Evolutionary conservation across 2,797 vertebrate genomes (phyloP).

Genomic region (Sebastes diploproa): DNA sequence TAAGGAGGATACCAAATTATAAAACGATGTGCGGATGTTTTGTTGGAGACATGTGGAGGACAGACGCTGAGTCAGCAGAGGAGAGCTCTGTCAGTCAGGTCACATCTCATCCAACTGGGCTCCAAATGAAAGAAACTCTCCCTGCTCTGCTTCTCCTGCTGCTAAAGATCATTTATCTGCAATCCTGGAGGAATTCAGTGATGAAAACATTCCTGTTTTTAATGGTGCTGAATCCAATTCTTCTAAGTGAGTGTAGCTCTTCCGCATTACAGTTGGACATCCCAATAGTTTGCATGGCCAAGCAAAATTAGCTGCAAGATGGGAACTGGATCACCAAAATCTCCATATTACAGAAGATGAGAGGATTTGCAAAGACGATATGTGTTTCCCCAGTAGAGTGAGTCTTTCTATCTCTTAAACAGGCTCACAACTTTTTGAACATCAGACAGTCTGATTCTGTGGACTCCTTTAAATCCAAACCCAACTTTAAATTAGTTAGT

Average conservation of each 20-base stretch:
- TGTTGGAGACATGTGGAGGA: background rate
- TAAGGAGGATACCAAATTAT: background rate
- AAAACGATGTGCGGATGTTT: conserved; percentile 25
- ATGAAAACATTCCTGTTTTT: background rate
- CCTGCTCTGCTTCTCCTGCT: background rate
- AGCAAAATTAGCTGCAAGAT: background rate
- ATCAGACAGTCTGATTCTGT: too few species aligned
- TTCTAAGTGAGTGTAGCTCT: background rate
- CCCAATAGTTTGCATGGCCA: too few species aligned
- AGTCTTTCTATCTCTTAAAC: too few species aligned
- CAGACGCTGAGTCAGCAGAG: conserved; percentile 35
- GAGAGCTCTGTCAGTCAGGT: background rate
- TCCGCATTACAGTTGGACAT: too few species aligned
- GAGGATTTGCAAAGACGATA: background rate
- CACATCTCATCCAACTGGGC: background rate
- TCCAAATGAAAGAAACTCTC: background rate
- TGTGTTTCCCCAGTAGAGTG: too few species aligned
- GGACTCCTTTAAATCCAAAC: too few species aligned
- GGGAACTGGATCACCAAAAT: background rate
- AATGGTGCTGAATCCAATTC: background rate
- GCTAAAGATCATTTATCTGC: background rate
- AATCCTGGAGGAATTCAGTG: background rate
- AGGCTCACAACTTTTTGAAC: too few species aligned
- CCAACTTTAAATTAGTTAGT: too few species aligned
- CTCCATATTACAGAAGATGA: background rate